Evolutionary conservation across 2,888 invertebrate species (phyloP), one percentile per base, ranked within the genome.

Genomic region (Euplagia quadripunctaria): DNA sequence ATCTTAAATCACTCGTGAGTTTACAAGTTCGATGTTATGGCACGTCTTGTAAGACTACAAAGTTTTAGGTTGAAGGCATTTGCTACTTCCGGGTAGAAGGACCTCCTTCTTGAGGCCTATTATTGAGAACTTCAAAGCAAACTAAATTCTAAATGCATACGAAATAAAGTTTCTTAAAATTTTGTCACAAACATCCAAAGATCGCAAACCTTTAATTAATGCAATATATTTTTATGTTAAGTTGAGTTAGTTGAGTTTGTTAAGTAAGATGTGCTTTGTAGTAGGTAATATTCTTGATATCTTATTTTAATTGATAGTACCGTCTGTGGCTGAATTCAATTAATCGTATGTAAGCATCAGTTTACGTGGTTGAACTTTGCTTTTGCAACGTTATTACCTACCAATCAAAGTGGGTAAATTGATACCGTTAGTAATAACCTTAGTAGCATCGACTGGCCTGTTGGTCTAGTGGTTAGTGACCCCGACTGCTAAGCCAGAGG

Each of bases 21-120:
- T 80, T 79, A 83, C 81, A 84, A 89, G 82, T 88, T 87, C 87
- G 87, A 86, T 87, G 87, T 86, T 88, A 89, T 79, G 88, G 85
- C 88, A 88, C 88, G 89, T 85, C 84, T 87, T 84, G 74, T 76
- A 79, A 74, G 71, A 82, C 84, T 88, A 88, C 84, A 88, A 82
- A 84, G 82, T 77, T 64, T 51, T 64, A 71, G 74, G 79, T 72
- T 77, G 72, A 74, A 73, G 71, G 72, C 71, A 76, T 77, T 79
- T 79, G 17, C 71, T 9, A 70, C 65, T 78, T 58, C 73, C 64
- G 64, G 63, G 52, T 52, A 58, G 31, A 42, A 63, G 64, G 61
- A 58, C 61, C 43, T 41, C 12, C 55, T 51, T 58, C 61, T 20
- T 67, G 65, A 72, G 71, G 70, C 71, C 75, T 72, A 71, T 80